Base-by-base conservation (phyloP, 1,140 invertebrate genomes). In the Macrobrachium rosenbergii region DNA sequence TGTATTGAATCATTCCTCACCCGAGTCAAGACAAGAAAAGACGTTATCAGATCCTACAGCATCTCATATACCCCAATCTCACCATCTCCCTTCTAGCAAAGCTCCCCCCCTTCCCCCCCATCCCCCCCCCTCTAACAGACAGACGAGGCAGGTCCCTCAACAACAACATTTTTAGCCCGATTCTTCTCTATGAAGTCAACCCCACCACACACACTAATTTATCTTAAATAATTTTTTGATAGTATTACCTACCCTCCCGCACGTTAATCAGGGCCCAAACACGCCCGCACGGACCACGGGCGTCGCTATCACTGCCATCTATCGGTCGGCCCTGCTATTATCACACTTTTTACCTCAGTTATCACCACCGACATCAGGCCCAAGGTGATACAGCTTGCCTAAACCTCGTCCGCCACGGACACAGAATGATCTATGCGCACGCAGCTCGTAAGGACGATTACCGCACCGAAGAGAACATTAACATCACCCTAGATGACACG, bases 321-420 rank as follows among this genome's bases (percentile, higher is more conserved):
- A 63, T 21, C 59, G 72, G 72, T 60, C 59, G 62, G 23, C 23
- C 82, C 72, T 37, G 43, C 58, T 76, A 83, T 83, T 83, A 83
- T 83, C 82, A 83, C 82, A 83, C 82, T 83, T 83, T 83, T 83
- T 83, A 83, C 72, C 82, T 21, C 64, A 23, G 64, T 59, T 83
- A 83, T 83, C 82, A 77, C 59, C 60, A 43, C 21, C 59, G 73
- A 21, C 82, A 83, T 83, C 82, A 76, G 82, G 82, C 69, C 69
- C 23, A 23, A n/a, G 69, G 69, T 28, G 69, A 72, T 72, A 23
- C 69, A 17, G 23, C 23, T 11, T 59, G 62, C 21, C 79, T 62
- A 64, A 64, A n/a, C 79, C 78, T 58, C 28, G 64, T 21, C 45
- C 28, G 16, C 59, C 79, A 23, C 23, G 28, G n/a, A 58, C 77